Evolutionary conservation across 2,888 invertebrate species (phyloP), one percentile per base, ranked within the genome.

Genomic region (Macrosoma leucophasiata): DNA sequence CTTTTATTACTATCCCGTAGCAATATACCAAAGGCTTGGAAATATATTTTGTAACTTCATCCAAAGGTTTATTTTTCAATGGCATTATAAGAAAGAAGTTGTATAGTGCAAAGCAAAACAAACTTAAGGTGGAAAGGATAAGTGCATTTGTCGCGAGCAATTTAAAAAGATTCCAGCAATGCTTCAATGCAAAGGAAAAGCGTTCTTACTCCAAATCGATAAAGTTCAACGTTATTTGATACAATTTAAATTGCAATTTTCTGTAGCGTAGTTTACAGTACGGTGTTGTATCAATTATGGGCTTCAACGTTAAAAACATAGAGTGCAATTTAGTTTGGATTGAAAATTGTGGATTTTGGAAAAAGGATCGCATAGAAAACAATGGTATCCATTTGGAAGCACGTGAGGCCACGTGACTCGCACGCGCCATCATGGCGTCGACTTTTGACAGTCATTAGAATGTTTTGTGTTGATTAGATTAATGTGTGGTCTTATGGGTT

Each of bases 351-450:
- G 37, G 33, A 26, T 32, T 39, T 33, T 29, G 7, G 35, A 44
- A 40, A 40, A 45, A 41, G 43, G 46, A 43, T 48, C 46, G 48
- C 46, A 48, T 50, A 32, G 46, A 45, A 57, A 54, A 66, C 66
- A 64, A 64, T 62, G 48, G 48, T 52, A 51, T 57, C 63, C 61
- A 63, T 65, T 65, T 63, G 60, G 44, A 32, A 46, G 46, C 58
- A 55, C 57, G 54, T 39, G 52, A 33, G 36, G 39, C 32, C 49
- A 50, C 51, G 52, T 46, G 48, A 30, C 43, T 21, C 55, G 51
- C 81, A 73, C 79, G 76, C 69, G 73, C 50, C 61, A 46, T 41
- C 39, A 61, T 64, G 64, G 70, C 60, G 63, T 56, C 50, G 52
- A 48, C 56, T 51, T 52, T 56, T 58, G 59, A 53, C 62, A 57